Evolutionary conservation across 2,888 invertebrate genomes (phyloP).

Genomic region (Tholera decimalis): DNA sequence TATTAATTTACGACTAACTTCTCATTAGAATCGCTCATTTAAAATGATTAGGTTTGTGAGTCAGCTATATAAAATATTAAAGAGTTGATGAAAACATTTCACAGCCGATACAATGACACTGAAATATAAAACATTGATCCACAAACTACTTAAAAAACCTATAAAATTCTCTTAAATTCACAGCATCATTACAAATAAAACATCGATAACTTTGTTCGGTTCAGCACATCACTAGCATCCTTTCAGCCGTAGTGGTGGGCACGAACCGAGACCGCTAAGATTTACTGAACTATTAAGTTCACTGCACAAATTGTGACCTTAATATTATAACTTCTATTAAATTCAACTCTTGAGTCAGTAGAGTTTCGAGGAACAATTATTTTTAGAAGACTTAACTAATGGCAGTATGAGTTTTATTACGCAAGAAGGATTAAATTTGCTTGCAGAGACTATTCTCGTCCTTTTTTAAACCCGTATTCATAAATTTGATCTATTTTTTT

Average conservation of each 20-base stretch:
- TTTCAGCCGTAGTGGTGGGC: slow-evolving; percentile 74
- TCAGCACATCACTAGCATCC: slow-evolving; percentile 68
- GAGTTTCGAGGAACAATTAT: slow-evolving; percentile 25
- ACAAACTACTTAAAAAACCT: not conserved
- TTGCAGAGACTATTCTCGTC: not conserved
- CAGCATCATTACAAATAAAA: not conserved
- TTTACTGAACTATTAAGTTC: slow-evolving; percentile 84
- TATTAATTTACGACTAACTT: no score
- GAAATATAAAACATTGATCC: not conserved
- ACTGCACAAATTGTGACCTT: slow-evolving; percentile 82
- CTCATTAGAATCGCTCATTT: no score
- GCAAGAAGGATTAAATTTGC: not conserved
- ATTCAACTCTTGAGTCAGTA: slow-evolving; percentile 52
- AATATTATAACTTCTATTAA: slow-evolving; percentile 79
- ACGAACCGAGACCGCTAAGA: slow-evolving; percentile 79
- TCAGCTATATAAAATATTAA: slow-evolving; percentile 1
- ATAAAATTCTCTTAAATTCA: not conserved
- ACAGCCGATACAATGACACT: not conserved
- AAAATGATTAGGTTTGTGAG: slow-evolving; percentile 33
- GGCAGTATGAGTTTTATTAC: slow-evolving; percentile 1
- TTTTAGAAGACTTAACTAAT: slow-evolving; percentile 37
- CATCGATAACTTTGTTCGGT: slow-evolving; percentile 45
- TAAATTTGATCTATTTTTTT: no score
- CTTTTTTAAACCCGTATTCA: not conserved
- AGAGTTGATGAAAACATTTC: not conserved